Evolutionary conservation across 2,888 invertebrate genomes (phyloP), one percentile per base, ranked within the genome.

Genomic region (Sphaerophoria taeniata): DNA sequence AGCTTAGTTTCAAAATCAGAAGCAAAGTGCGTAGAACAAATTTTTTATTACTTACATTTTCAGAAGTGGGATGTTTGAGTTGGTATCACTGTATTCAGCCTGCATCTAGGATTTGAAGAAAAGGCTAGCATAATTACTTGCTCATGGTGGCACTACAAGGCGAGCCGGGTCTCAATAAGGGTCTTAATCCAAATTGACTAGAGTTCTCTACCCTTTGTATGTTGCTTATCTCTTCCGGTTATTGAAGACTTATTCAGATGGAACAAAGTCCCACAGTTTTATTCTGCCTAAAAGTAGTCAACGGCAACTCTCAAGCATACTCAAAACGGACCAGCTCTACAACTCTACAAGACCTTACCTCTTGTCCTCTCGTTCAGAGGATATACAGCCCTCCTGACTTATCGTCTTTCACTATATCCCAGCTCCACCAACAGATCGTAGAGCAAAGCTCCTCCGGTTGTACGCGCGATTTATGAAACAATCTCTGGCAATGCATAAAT

Each of bases 401-500:
- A 39, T 73, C 75, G 80, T 75, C 67, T 53, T 67, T 67, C 9
- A 36, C 79, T 71, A 72, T 39, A 67, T 79, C 71, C 75, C 60
- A 65, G 71, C 69, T 24, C 47, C 56, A 69, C 55, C 12, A 0
- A 51, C 51, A 51, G 51, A 51, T 16, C 16, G 49, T 43, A 43
- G 39, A 53, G n/a, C 56, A 49, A 11, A 53, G 63, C 51, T 63
- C 69, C 65, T 65, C 49, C 67, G 56, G 76, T 73, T 73, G 77
- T 83, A 45, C 6, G 71, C 60, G 85, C 86, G 87, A 88, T 87
- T 87, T 87, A 88, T 88, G 87, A 87, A 87, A 88, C 87, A 88
- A 88, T 88, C 87, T 78, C 75, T 87, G 76, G 87, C 87, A 87
- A 88, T 87, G 88, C 87, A 87, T 88, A 88, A 88, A 87, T 87